Evolutionary conservation across 2,797 vertebrate species (phyloP).

Genomic region (Pyrocephalus nanus): DNA sequence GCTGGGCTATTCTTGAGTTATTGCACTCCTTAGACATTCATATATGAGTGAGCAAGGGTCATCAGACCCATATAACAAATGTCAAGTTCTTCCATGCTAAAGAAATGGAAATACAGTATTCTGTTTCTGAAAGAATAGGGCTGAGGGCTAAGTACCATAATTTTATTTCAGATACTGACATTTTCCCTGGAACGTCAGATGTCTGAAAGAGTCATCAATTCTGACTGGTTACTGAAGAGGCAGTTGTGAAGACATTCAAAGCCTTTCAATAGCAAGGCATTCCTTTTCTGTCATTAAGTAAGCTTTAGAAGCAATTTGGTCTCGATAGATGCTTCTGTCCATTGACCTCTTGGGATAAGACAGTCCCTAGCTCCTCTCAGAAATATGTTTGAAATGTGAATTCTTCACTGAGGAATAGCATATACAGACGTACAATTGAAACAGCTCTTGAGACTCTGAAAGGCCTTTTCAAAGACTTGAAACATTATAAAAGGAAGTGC

Average conservation of each 20-base stretch:
- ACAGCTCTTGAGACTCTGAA: slow-evolving; percentile 26
- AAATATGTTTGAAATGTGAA: slow-evolving; percentile 60
- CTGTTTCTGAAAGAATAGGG: slow-evolving; percentile 6
- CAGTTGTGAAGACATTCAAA: slow-evolving; percentile 46
- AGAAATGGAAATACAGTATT: slow-evolving; percentile 13
- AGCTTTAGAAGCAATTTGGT: slow-evolving; percentile 46
- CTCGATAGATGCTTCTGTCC: slow-evolving; percentile 50
- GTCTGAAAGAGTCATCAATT: slow-evolving; percentile 49
- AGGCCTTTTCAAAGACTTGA: slow-evolving; percentile 54
- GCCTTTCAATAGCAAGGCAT: slow-evolving; percentile 32
- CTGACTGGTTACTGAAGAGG: slow-evolving; percentile 48
- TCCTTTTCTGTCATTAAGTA: slow-evolving; percentile 28
- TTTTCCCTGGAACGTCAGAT: slow-evolving; percentile 25
- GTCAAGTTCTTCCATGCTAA: slow-evolving; percentile 39
- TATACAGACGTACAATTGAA: slow-evolving; percentile 26
- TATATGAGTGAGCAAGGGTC: not conserved
- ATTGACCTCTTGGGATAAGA: slow-evolving; percentile 33
- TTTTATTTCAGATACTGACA: slow-evolving; percentile 54
- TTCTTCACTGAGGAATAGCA: slow-evolving; percentile 28
- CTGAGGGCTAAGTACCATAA: slow-evolving; percentile 34
- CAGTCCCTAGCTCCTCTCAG: slow-evolving; percentile 9
- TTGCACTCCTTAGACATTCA: not conserved
- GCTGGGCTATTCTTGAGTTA: not conserved
- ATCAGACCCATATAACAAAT: slow-evolving; percentile 21
- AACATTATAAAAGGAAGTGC: slow-evolving; percentile 13